These are phyloP conservation scores for Melanostigma gelatinosum DNA, from an alignment of 2,113 vertebrate genomes.

Conservation along the genomic window DNA sequence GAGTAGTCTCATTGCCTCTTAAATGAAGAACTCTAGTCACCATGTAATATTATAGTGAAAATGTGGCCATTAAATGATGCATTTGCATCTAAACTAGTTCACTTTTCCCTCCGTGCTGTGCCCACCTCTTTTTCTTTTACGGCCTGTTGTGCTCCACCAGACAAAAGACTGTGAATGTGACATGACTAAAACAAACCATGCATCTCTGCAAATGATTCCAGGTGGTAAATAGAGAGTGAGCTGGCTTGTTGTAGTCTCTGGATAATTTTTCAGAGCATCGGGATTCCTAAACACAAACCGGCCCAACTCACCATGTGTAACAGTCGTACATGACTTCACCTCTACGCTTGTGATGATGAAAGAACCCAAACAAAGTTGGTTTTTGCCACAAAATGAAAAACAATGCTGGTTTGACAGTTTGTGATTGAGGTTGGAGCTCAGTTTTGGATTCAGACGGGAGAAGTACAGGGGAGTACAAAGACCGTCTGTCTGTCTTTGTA, in stretches of 20 bases:
- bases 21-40: neutral
- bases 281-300: constrained; percentile 29
- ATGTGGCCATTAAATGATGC: neutral
- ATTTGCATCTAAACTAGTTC: neutral
- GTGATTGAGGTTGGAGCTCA: constrained; percentile 11
- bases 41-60: neutral
- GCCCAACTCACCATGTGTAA: neutral
- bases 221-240: neutral
- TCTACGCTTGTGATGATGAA: constrained; percentile 11
- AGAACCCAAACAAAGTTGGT: neutral
- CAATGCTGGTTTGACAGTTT: constrained; percentile 20
- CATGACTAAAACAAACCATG: constrained; percentile 14
- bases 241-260: neutral
- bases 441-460: constrained; percentile 14
- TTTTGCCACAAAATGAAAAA: constrained; percentile 9
- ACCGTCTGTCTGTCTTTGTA: neutral
- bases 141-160: neutral
- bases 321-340: neutral
- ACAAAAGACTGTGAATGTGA: constrained; percentile 24
- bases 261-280: constrained; percentile 1
- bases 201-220: constrained; percentile 20
- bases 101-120: neutral
- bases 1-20: neutral
- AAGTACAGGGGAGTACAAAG: constrained; percentile 21
- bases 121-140: neutral